phyloP scores from a whole-genome alignment of 1,140 invertebrate genomes.

The Leptopilina clavipes region DNA sequence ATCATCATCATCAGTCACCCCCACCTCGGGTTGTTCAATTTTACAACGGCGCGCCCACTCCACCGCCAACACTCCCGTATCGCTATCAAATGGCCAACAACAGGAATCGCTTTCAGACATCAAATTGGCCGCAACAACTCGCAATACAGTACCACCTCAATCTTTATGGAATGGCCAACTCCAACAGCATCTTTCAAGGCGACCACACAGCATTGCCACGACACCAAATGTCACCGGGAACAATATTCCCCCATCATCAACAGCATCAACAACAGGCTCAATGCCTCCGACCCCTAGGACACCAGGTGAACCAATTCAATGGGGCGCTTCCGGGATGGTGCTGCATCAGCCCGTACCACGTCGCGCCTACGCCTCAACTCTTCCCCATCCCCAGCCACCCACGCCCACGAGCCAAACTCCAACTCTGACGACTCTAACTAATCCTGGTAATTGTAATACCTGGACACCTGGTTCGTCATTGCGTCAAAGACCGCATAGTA shows the following conservation, averaged over 20 bases:
- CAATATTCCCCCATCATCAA: slow-evolving; percentile 42
- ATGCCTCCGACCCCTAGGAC: slow-evolving; percentile 58
- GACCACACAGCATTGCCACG: slow-evolving; percentile 72
- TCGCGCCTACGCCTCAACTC: slow-evolving; percentile 67
- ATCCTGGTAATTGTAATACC: slow-evolving; percentile 65
- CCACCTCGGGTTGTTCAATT: slow-evolving; percentile 48
- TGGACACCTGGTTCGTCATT: slow-evolving; percentile 65
- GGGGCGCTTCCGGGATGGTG: slow-evolving; percentile 67
- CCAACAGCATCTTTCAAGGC: slow-evolving; percentile 63
- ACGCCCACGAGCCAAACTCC: slow-evolving; percentile 67
- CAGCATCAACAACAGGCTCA: slow-evolving; percentile 34
- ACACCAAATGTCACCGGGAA: slow-evolving; percentile 60
- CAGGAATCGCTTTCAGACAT: slow-evolving; percentile 36
- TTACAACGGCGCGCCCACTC: slow-evolving; percentile 67
- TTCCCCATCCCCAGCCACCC: slow-evolving; percentile 73
- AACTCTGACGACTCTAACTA: slow-evolving; percentile 57
- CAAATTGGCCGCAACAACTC: slow-evolving; percentile 43
- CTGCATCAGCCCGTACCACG: slow-evolving; percentile 69
- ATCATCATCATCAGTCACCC: neutral
- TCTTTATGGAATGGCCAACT: slow-evolving; percentile 71
- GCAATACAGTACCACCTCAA: slow-evolving; percentile 67
- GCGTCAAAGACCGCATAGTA: slow-evolving; percentile 68
- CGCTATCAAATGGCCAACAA: slow-evolving; percentile 51
- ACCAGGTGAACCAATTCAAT: slow-evolving; percentile 65
- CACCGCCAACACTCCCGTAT: slow-evolving; percentile 64